Evolutionary conservation across 2,888 invertebrate species (phyloP).

Genomic region (Coleophora deauratella): DNA sequence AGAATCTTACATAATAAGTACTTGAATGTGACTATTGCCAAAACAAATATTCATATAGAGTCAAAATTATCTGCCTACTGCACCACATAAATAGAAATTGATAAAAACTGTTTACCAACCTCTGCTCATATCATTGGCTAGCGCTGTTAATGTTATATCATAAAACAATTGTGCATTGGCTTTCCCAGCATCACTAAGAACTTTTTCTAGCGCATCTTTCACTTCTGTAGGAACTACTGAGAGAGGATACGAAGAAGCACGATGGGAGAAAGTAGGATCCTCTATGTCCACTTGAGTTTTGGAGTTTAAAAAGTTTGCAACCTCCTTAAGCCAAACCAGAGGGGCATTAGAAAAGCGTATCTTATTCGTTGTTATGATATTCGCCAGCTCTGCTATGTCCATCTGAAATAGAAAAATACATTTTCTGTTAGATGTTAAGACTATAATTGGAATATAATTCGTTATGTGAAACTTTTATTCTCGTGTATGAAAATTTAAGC

Average conservation of each 20-base stretch:
- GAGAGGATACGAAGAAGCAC: constrained; percentile 73
- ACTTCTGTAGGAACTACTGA: constrained; percentile 63
- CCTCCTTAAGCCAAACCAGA: constrained; percentile 78
- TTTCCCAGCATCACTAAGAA: constrained; percentile 75
- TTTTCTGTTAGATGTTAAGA: too few relatives aligned
- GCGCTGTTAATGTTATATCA: constrained; percentile 78
- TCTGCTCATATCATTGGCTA: constrained; percentile 83
- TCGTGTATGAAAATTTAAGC: too few relatives aligned
- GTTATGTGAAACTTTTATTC: too few relatives aligned
- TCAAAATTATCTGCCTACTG: too few relatives aligned
- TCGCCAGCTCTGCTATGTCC: constrained; percentile 71
- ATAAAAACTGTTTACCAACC: constrained; percentile 41
- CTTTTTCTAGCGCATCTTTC: constrained; percentile 52
- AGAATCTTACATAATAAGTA: too few relatives aligned
- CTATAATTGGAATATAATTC: too few relatives aligned
- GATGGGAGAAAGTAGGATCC: constrained; percentile 74
- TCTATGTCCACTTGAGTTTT: constrained; percentile 77
- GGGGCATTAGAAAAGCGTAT: constrained; percentile 81
- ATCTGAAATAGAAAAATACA: constrained; percentile 61
- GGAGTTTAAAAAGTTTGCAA: constrained; percentile 77
- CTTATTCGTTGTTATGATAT: constrained; percentile 71
- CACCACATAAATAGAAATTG: background rate
- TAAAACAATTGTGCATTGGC: constrained; percentile 79
- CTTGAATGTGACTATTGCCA: too few relatives aligned
- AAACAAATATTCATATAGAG: too few relatives aligned